These are phyloP conservation scores for Epirrhoe tristata DNA, from an alignment of 2,888 invertebrate species.

Conservation along the genomic window DNA sequence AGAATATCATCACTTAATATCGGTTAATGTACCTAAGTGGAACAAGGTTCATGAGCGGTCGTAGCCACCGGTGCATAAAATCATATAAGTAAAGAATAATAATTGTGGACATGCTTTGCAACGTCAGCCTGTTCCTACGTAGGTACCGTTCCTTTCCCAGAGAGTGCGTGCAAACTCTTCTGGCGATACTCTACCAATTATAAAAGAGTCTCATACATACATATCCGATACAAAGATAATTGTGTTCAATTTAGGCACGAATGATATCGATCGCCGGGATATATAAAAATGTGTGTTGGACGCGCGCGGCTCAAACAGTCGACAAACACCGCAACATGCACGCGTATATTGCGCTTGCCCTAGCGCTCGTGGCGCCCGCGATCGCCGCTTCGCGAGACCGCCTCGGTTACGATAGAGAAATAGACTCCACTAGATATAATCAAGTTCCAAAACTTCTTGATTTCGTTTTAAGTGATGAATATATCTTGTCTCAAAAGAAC, in stretches of 20 bases:
- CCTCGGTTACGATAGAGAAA: slow-evolving; percentile 76
- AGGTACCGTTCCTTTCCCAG: slow-evolving; percentile 44
- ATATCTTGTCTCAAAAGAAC: slow-evolving; percentile 68
- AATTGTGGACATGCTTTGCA: slow-evolving; percentile 54
- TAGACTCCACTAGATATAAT: slow-evolving; percentile 68
- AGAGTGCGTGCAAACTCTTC: slow-evolving; percentile 51
- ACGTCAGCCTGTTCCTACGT: slow-evolving; percentile 44
- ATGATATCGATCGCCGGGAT: slow-evolving; percentile 78
- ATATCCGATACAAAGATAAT: slow-evolving; percentile 68
- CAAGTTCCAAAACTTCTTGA: slow-evolving; percentile 69
- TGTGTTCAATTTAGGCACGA: slow-evolving; percentile 79
- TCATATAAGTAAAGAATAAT: slow-evolving; percentile 62
- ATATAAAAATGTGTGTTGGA: slow-evolving; percentile 79
- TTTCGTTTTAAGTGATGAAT: slow-evolving; percentile 68
- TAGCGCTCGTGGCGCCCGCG: slow-evolving; percentile 66
- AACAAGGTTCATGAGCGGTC: slow-evolving; percentile 81
- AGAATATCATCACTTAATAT: slow-evolving; percentile 66
- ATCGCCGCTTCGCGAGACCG: slow-evolving; percentile 62
- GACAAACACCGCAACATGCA: slow-evolving; percentile 78
- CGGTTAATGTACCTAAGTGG: slow-evolving; percentile 72
- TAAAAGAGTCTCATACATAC: slow-evolving; percentile 64
- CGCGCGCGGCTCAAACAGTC: slow-evolving; percentile 81
- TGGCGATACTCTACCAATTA: slow-evolving; percentile 70
- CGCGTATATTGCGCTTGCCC: slow-evolving; percentile 74
- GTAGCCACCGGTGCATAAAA: slow-evolving; percentile 69